Conservation (phyloP, 1,140 invertebrate genomes). For the Drosophila rhopaloa region DNA sequence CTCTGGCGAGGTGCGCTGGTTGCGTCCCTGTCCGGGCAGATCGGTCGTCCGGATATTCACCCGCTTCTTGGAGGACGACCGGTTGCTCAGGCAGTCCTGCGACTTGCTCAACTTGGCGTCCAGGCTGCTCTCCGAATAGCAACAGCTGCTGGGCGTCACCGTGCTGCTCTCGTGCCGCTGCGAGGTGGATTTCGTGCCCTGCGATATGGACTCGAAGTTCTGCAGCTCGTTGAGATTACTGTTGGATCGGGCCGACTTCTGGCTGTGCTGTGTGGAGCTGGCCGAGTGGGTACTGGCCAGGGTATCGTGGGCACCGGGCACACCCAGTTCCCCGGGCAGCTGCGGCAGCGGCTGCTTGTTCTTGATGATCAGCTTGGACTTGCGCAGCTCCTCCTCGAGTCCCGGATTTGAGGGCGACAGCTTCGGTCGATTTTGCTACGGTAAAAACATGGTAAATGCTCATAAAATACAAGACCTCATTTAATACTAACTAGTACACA, state of each 20-base stretch:
- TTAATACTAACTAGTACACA: background rate
- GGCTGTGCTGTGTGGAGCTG: slow-evolving; percentile 70
- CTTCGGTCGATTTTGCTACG: slow-evolving; percentile 84
- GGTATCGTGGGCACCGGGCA: slow-evolving; percentile 58
- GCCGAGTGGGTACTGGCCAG: slow-evolving; percentile 74
- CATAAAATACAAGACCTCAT: background rate
- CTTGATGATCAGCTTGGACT: slow-evolving; percentile 81
- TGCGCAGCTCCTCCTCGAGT: slow-evolving; percentile 78
- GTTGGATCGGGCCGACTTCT: slow-evolving; percentile 69
- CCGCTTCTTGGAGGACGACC: slow-evolving; percentile 86
- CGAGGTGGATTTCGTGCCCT: slow-evolving; percentile 72
- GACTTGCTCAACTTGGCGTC: slow-evolving; percentile 81
- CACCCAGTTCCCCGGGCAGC: slow-evolving; percentile 64
- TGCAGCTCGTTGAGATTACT: slow-evolving; percentile 82
- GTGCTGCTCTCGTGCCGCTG: slow-evolving; percentile 80
- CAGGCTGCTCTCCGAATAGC: slow-evolving; percentile 82
- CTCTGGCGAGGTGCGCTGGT: slow-evolving; percentile 73
- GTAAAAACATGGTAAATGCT: slow-evolving; percentile 49
- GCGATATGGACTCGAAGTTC: slow-evolving; percentile 78
- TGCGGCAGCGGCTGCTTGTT: slow-evolving; percentile 83
- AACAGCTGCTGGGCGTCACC: slow-evolving; percentile 82
- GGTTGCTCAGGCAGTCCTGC: slow-evolving; percentile 85
- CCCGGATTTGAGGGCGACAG: slow-evolving; percentile 81
- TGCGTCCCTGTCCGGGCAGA: slow-evolving; percentile 57
- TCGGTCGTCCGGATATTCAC: slow-evolving; percentile 86